Evolutionary conservation across 1,140 invertebrate genomes (phyloP).

Genomic region (Cephus cinctus): DNA sequence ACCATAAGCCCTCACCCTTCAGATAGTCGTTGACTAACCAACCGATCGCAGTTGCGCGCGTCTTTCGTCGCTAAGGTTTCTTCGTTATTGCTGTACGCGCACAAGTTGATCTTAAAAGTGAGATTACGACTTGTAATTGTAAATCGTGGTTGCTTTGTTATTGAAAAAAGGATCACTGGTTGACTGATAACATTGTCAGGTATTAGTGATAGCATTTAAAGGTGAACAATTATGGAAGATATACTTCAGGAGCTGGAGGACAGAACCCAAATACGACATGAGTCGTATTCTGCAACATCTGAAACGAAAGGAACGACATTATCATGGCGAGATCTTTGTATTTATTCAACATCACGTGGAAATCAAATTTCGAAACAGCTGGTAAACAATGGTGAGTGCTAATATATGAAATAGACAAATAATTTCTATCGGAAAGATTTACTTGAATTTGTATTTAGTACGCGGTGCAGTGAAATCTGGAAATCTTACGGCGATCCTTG

Average conservation of each 20-base stretch:
- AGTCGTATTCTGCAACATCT: background rate
- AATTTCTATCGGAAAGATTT: no score
- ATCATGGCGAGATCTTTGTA: slow-evolving; percentile 42
- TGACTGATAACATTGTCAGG: slow-evolving; percentile 1
- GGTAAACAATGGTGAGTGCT: slow-evolving; percentile 42
- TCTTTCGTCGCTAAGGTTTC: slow-evolving; percentile 23
- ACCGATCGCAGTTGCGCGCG: slow-evolving; percentile 17
- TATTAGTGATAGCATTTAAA: background rate
- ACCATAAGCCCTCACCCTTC: slow-evolving; percentile 15
- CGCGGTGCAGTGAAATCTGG: slow-evolving; percentile 78
- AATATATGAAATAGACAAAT: no score
- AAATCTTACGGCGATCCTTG: slow-evolving; percentile 85
- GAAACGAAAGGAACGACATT: slow-evolving; percentile 28
- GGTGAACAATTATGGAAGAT: no score
- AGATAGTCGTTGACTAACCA: slow-evolving; percentile 18
- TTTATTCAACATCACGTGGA: slow-evolving; percentile 37
- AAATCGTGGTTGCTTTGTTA: no score
- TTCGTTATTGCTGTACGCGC: background rate
- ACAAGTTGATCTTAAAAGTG: background rate
- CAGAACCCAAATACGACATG: background rate
- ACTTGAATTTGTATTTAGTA: slow-evolving; percentile 59
- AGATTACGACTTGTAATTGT: no score
- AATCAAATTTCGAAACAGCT: slow-evolving; percentile 39
- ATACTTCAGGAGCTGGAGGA: no score
- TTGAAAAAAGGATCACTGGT: slow-evolving; percentile 2